These are phyloP conservation scores for Hystrix brachyura DNA, from an alignment of 2,113 vertebrate species.

Conservation along the genomic window DNA sequence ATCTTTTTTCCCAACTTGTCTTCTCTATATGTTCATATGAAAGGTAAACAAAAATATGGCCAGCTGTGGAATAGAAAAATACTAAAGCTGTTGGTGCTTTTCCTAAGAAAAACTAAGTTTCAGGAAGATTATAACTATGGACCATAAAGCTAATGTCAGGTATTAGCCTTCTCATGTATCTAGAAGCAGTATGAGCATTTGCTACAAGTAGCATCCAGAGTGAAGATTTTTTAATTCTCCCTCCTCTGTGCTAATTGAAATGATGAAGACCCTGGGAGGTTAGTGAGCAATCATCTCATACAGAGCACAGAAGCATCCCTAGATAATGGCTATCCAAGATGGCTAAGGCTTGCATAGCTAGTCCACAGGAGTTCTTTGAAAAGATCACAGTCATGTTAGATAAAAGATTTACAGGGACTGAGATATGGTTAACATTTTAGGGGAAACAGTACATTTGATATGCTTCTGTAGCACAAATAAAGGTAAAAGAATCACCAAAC, in stretches of 20 bases:
- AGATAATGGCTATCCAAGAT: background rate
- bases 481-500: constrained; percentile 52
- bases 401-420: constrained; percentile 29
- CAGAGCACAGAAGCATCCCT: background rate
- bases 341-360: constrained; percentile 41
- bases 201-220: background rate
- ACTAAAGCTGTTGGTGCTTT: background rate
- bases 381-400: background rate
- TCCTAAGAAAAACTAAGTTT: constrained; percentile 34
- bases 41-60: background rate
- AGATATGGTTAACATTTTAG: constrained; percentile 45
- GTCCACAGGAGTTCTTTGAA: constrained; percentile 67
- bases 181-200: background rate
- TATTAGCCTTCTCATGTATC: background rate
- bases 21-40: background rate
- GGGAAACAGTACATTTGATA: constrained; percentile 55
- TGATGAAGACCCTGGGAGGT: background rate
- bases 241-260: constrained; percentile 2
- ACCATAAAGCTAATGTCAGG: background rate
- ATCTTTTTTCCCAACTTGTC: background rate
- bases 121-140: background rate
- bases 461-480: constrained; percentile 29
- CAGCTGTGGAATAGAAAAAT: constrained; percentile 7
- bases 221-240: background rate
- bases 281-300: background rate